Base-by-base conservation (phyloP, 2,888 invertebrate genomes). In the Acrobasis repandana region DNA sequence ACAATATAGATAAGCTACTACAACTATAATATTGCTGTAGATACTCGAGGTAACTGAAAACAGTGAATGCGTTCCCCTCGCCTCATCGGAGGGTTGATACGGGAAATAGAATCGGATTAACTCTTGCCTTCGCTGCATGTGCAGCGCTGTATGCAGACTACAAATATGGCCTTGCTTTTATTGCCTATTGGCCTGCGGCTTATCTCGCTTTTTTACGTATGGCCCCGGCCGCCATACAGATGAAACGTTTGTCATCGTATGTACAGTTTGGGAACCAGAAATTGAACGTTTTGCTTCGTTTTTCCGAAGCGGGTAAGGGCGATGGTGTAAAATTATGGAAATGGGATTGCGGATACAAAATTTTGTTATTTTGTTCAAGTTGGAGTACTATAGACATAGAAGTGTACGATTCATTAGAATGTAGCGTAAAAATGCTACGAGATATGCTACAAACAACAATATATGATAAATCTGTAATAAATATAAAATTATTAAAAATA, bases 71-170 rank as follows among this genome's bases (percentile, higher is more conserved):
- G 9, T 52, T 36, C 54, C 54, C 43, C 54, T 54, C 54, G 57
- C 46, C 11, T 58, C 57, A 58, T 48, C 33, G 48, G 43, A 56
- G 48, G 57, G 48, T 58, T 58, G 57, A 58, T 48, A 34, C 48
- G 74, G 78, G 78, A 74, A 70, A 73, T 74, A 71, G 74, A 77
- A 81, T 80, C 74, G 75, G 80, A 79, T 82, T 81, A 80, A 73
- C 76, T 66, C 65, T 57, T 43, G 46, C 46, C 33, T 46, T 28
- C 47, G 15, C 43, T 57, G 46, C 56, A 33, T 47, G 46, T 43
- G 50, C 33, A 38, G 28, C 38, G 50, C 20, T 20, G 58, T n/a
- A 38, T 58, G 36, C 38, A 50, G 58, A 58, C 58, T 48, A 43
- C 38, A 57, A 57, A 58, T 58, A 58, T 38, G 38, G 48, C 50